Evolutionary conservation across 2,797 vertebrate species (phyloP), one percentile per base, ranked within the genome.

Genomic region (Brotula barbata): DNA sequence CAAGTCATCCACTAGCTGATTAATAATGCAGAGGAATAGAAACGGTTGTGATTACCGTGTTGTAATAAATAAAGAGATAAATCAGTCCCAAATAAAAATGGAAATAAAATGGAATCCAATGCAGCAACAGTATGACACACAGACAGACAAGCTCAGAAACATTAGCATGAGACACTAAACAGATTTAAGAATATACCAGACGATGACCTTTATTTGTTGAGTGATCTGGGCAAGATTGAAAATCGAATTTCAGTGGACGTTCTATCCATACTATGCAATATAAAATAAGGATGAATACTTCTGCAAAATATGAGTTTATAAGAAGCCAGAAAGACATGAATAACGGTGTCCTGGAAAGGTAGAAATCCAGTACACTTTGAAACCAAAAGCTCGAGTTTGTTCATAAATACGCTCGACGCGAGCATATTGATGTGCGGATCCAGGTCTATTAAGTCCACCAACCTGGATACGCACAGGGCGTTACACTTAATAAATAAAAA

Each of bases 391-490:
- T 33, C 8, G 6, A 41, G n/a, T 19, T 41, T 41, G 16, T 17
- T 41, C 16, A 8, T 71, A 28, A 59, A 63, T 51, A 57, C 45
- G 50, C 60, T n/a, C 5, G 20, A 28, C 42, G 28, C 15, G 17
- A 49, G 36, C 31, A 33, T 17, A 20, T 44, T 43, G 47, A 64
- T 37, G 22, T 48, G 23, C 67, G 37, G 64, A 77, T 74, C 37
- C 17, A 52, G 23, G 55, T 51, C n/a, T 50, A 61, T 68, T 66
- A 71, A 71, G 56, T 56, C 31, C 63, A 44, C 43, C 72, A 68
- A 64, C 65, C 63, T 39, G 58, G 20, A 55, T 42, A 51, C 25
- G 25, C 65, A 62, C 47, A 63, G 49, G 56, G 59, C 44, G 8
- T 17, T 1, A 19, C 34, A 7, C 34, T 64, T 61, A 64, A n/a